phyloP scores from a whole-genome alignment of 2,797 vertebrate species.

The Enteromius radiatus region DNA sequence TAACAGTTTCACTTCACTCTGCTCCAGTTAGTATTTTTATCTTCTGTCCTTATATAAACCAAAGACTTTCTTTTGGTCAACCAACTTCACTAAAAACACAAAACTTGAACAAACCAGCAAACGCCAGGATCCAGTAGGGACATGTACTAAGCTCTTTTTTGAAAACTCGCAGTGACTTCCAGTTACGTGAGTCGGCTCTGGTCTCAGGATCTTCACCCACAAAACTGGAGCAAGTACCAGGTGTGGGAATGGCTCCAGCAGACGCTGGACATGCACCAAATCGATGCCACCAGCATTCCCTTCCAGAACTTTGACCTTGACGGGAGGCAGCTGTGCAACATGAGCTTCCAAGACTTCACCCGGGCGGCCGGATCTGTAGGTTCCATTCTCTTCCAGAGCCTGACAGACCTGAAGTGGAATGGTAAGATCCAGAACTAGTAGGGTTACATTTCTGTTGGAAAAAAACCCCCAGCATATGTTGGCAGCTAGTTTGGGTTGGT shows the following conservation, averaged over 20 bases:
- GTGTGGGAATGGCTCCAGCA: constrained; percentile 99
- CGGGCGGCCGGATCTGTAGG: constrained; percentile 88
- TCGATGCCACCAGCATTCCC: constrained; percentile 90
- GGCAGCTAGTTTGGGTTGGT: too few relatives aligned
- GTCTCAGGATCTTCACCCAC: constrained; percentile 90
- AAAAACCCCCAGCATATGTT: too few relatives aligned
- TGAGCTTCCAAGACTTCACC: constrained; percentile 91
- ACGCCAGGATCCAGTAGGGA: background rate
- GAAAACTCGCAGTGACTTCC: constrained; percentile 65
- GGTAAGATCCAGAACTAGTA: constrained; percentile 73
- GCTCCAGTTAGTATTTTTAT: background rate
- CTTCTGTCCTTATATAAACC: background rate
- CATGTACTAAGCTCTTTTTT: background rate
- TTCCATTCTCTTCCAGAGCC: constrained; percentile 88
- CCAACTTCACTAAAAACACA: background rate
- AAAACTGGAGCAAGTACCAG: constrained; percentile 96
- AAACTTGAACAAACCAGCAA: background rate
- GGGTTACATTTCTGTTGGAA: background rate
- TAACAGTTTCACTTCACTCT: background rate
- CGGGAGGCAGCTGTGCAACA: constrained; percentile 90
- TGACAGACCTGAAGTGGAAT: constrained; percentile 91
- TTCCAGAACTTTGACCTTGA: constrained; percentile 96
- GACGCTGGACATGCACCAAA: constrained; percentile 93
- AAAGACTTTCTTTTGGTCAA: background rate
- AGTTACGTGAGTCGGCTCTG: constrained; percentile 85